Conservation (phyloP, 2,888 invertebrate genomes). For the Notodonta ziczac region DNA sequence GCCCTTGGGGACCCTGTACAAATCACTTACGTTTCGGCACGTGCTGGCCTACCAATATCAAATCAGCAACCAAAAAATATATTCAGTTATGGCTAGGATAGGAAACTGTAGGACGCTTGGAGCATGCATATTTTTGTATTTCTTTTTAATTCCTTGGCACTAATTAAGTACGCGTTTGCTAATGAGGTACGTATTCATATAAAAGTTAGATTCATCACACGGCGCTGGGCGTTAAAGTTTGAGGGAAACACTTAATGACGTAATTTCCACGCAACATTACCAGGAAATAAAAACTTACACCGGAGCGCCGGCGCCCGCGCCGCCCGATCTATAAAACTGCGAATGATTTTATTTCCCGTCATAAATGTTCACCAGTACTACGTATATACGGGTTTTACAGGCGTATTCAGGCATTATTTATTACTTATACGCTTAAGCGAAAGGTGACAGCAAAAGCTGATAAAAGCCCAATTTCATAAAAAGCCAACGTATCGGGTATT, state of each 20-base stretch:
- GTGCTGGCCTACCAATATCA: too few species aligned
- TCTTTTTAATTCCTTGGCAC: slow-evolving; percentile 6
- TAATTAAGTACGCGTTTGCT: slow-evolving; percentile 27
- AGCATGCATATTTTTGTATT: too few species aligned
- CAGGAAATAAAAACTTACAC: slow-evolving; percentile 17
- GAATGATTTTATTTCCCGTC: slow-evolving; percentile 30
- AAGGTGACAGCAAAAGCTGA: slow-evolving; percentile 12
- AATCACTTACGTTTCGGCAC: too few species aligned
- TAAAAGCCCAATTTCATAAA: slow-evolving; percentile 27
- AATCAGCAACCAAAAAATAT: too few species aligned
- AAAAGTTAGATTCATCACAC: slow-evolving; percentile 4
- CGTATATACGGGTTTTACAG: slow-evolving; percentile 18
- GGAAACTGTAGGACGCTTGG: too few species aligned
- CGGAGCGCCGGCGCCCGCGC: neutral
- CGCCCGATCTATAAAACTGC: slow-evolving; percentile 20
- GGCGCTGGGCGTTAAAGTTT: slow-evolving; percentile 10
- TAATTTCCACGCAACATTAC: slow-evolving; percentile 16
- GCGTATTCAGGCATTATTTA: slow-evolving; percentile 11
- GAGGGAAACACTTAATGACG: slow-evolving; percentile 13
- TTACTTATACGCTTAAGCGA: slow-evolving; percentile 12
- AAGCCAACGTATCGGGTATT: slow-evolving; percentile 21
- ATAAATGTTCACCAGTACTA: slow-evolving; percentile 28
- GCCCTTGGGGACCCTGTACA: too few species aligned
- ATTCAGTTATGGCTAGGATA: too few species aligned
- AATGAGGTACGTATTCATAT: slow-evolving; percentile 20